phyloP scores from a whole-genome alignment of 1,140 invertebrate genomes.

The Pinna nobilis region DNA sequence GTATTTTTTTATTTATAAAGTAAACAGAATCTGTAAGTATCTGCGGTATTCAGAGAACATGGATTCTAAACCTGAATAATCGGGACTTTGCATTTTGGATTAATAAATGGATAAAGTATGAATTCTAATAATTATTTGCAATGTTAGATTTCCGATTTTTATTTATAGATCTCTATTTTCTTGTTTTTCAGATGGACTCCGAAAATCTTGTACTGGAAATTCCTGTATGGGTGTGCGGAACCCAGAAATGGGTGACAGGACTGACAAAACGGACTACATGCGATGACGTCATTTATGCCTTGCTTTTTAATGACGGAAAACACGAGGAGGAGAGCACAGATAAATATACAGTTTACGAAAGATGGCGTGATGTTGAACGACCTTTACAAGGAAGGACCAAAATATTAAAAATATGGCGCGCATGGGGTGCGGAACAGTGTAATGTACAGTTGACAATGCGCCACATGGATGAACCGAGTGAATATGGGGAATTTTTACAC shows the following conservation, averaged over 20 bases:
- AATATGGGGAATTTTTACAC: constrained; percentile 58
- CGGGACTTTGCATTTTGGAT: too few relatives aligned
- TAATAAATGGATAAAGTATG: too few relatives aligned
- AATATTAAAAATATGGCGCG: constrained; percentile 84
- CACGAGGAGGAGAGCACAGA: constrained; percentile 66
- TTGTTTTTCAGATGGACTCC: constrained; percentile 35
- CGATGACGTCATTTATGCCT: constrained; percentile 83
- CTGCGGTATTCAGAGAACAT: too few relatives aligned
- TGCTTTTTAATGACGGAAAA: constrained; percentile 75
- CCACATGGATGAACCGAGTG: constrained; percentile 63
- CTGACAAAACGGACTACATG: constrained; percentile 85
- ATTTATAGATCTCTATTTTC: too few relatives aligned
- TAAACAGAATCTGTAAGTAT: too few relatives aligned
- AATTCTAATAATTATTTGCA: too few relatives aligned
- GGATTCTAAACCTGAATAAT: too few relatives aligned
- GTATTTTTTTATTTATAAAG: too few relatives aligned
- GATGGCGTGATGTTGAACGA: constrained; percentile 80
- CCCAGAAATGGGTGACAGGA: constrained; percentile 87
- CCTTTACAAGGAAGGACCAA: constrained; percentile 81
- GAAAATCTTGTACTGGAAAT: constrained; percentile 77
- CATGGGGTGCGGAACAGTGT: constrained; percentile 84
- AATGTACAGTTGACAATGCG: constrained; percentile 79
- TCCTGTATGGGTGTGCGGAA: constrained; percentile 85
- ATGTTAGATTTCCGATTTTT: too few relatives aligned
- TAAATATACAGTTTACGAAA: constrained; percentile 70